Evolutionary conservation across 1,140 invertebrate genomes (phyloP).

Genomic region (Cryptotermes secundus): DNA sequence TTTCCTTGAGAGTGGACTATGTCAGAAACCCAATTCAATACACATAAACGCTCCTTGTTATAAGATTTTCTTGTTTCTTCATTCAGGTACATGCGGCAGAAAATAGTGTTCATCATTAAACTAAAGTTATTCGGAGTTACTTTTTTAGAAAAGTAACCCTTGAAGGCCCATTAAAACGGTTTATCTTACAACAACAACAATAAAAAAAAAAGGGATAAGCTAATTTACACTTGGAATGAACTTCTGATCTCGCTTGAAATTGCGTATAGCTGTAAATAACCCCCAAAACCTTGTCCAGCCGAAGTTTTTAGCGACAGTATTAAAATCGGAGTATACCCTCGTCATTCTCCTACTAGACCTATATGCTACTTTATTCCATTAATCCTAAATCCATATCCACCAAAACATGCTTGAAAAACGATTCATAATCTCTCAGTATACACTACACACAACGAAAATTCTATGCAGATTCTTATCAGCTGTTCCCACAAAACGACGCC

Average conservation of each 20-base stretch:
- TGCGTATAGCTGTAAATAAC: neutral
- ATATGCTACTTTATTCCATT: conserved; percentile 13
- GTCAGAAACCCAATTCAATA: too few relatives aligned
- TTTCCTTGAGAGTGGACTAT: too few relatives aligned
- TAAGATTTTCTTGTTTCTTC: too few relatives aligned
- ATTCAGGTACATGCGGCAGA: too few relatives aligned
- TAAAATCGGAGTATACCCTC: neutral
- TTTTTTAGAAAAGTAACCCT: too few relatives aligned
- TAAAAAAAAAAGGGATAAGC: neutral
- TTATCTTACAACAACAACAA: too few relatives aligned
- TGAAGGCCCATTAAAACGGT: too few relatives aligned
- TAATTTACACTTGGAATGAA: neutral
- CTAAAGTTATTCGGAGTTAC: too few relatives aligned
- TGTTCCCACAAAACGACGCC: conserved; percentile 17
- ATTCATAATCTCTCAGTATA: conserved; percentile 4
- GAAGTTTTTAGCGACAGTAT: neutral
- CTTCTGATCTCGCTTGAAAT: neutral
- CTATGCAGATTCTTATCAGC: conserved; percentile 19
- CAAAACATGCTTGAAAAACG: conserved; percentile 15
- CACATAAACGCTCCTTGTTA: too few relatives aligned
- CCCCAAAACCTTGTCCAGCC: neutral
- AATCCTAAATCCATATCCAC: neutral
- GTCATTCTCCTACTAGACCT: neutral
- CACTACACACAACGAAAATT: conserved; percentile 17
- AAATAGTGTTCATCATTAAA: too few relatives aligned